Evolutionary conservation across 2,797 vertebrate genomes (phyloP).

Genomic region (Margarornis squamiger): DNA sequence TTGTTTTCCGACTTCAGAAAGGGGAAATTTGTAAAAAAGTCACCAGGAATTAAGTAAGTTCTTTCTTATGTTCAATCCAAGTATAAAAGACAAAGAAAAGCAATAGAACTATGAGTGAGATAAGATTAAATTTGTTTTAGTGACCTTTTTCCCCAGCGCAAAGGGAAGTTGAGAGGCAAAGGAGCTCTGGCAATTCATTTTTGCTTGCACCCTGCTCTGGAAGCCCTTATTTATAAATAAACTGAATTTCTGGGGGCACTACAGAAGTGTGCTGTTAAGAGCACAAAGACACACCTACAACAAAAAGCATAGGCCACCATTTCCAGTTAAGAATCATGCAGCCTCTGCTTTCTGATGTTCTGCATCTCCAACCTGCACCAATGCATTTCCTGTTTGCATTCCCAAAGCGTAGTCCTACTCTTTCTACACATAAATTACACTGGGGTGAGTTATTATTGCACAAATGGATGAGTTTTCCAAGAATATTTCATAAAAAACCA

Average conservation of each 20-base stretch:
- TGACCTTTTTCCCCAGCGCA: fast-evolving
- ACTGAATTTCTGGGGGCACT: neutral
- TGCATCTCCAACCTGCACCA: neutral
- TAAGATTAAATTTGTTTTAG: neutral
- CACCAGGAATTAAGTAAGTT: neutral
- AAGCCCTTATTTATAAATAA: neutral
- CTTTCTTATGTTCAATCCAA: neutral
- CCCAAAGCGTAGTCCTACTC: neutral
- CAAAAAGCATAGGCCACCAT: neutral
- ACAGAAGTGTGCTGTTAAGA: neutral
- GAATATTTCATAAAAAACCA: conserved; percentile 16
- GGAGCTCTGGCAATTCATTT: neutral
- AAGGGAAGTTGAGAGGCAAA: neutral
- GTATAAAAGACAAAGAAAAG: neutral
- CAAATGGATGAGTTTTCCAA: conserved; percentile 20
- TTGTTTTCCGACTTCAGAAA: neutral
- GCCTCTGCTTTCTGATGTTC: neutral
- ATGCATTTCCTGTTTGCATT: neutral
- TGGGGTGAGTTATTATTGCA: neutral
- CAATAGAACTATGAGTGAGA: neutral
- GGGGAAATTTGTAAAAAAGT: neutral
- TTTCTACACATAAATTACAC: neutral
- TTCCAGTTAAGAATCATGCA: neutral
- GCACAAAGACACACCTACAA: neutral
- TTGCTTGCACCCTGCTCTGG: neutral